Base-by-base conservation (phyloP, 2,888 invertebrate genomes). In the Agonopterix subpropinquella region DNA sequence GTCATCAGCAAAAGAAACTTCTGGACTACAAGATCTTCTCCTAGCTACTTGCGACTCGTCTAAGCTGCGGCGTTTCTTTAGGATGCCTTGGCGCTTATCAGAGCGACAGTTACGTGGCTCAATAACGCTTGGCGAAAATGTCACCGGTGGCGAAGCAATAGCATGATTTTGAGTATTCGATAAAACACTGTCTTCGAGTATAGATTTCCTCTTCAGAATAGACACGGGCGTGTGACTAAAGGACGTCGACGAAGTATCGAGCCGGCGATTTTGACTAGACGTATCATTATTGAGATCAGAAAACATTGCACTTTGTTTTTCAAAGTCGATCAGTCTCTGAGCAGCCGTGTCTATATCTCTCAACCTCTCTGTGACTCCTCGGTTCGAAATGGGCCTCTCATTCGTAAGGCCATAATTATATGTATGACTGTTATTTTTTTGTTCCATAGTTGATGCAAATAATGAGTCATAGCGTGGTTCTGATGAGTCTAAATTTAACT, bases 31-130 rank as follows among this genome's bases (percentile, higher is more conserved):
- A 49, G 92, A 93, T 47, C 93, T 88, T 58, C 92, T 89, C 43
- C 92, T 81, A 55, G 92, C 86, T 47, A 93, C 93, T 75, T 93
- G 92, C 18, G 92, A 92, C 70, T 96, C 96, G 61, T 96, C 95
- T 58, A 96, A 85, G 67, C 95, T 95, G 50, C 94, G 92, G 36
- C 95, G 92, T 80, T 95, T 96, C 77, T 95, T 96, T 56, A 95
- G 86, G 68, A 95, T 96, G 44, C 95, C 95, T 74, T 94, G 94
- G 54, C 89, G 83, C 5, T 42, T 42, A 48, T 81, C 81, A 37
- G 89, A 79, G 28, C 88, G 88, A 50, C 89, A 84, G 50, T 91
- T 90, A 36, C 91, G 90, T 11, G 91, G 90, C 65, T 95, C 94
- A 45, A 93, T 80, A 49, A 94, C 94, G 66, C 89, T 93, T 1